Percentiles rank a stretch among this genome's conserved stretches.
Conservation (phyloP, 1,140 invertebrate species). For the Drosophila mojavensis region DNA sequence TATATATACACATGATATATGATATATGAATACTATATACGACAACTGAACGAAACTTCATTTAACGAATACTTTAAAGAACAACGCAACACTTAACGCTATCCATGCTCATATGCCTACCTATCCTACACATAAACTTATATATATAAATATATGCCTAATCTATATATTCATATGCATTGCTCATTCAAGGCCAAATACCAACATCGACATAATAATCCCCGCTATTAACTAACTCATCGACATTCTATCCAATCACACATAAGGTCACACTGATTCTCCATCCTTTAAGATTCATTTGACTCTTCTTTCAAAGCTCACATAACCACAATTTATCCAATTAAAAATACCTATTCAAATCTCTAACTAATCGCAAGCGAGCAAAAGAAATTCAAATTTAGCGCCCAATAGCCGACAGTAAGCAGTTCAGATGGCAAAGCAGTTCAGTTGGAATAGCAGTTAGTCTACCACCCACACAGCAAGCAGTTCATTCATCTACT, state of each 20-base stretch:
- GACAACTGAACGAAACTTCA: conserved; percentile 16
- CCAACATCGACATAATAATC: conserved; percentile 5
- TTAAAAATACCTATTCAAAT: no score
- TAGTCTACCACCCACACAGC: background rate
- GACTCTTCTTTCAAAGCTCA: no score
- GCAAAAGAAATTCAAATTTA: no score
- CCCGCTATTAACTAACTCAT: conserved; percentile 3
- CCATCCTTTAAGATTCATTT: no score
- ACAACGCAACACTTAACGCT: conserved; percentile 35
- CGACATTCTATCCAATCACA: background rate
- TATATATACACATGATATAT: conserved; percentile 1
- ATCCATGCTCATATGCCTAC: conserved; percentile 34
- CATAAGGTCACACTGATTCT: no score
- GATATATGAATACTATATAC: background rate
- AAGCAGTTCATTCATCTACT: conserved; percentile 2
- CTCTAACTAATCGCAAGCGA: no score
- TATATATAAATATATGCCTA: conserved; percentile 10
- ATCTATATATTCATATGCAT: conserved; percentile 23
- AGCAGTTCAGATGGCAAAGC: background rate
- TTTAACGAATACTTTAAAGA: conserved; percentile 23
- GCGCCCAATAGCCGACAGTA: background rate
- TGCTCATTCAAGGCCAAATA: conserved; percentile 19
- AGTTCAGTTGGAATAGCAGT: background rate
- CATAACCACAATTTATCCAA: no score
- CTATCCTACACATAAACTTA: conserved; percentile 12